Percentiles rank a stretch among this genome's conserved stretches.
These are phyloP conservation scores for Triplophysa bombifrons DNA, from an alignment of 2,797 vertebrate genomes.

Conservation along the genomic window DNA sequence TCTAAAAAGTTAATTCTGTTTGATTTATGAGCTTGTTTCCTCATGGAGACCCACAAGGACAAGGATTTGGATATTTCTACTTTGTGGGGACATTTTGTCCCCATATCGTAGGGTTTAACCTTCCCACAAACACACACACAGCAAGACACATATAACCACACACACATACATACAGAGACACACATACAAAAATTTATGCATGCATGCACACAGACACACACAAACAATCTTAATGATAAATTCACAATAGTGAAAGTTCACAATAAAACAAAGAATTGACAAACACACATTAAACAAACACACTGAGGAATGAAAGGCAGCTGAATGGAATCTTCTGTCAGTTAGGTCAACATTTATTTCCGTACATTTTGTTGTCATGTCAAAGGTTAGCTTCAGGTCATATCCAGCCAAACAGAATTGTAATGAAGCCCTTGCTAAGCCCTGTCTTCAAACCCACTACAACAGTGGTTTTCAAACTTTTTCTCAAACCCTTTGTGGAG, in stretches of 20 bases:
- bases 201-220: background rate
- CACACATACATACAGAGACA: conserved; percentile 41
- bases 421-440: background rate
- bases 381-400: conserved; percentile 2
- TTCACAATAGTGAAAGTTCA: no score
- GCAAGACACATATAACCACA: no score
- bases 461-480: no score
- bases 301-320: background rate
- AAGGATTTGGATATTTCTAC: no score
- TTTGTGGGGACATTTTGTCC: no score
- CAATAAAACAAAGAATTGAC: background rate
- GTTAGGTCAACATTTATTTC: conserved; percentile 26
- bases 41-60: no score
- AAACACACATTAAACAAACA: conserved; percentile 8
- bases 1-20: no score
- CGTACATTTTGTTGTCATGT: background rate
- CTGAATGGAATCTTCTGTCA: conserved; percentile 7
- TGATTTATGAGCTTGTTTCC: no score
- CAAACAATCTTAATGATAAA: conserved; percentile 72
- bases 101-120: no score
- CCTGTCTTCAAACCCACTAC: background rate
- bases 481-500: no score
- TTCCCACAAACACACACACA: background rate
- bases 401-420: background rate
- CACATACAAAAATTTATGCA: background rate